Base-by-base conservation (phyloP, 2,113 vertebrate species). In the Lepidiolamprologus cunningtoni region DNA sequence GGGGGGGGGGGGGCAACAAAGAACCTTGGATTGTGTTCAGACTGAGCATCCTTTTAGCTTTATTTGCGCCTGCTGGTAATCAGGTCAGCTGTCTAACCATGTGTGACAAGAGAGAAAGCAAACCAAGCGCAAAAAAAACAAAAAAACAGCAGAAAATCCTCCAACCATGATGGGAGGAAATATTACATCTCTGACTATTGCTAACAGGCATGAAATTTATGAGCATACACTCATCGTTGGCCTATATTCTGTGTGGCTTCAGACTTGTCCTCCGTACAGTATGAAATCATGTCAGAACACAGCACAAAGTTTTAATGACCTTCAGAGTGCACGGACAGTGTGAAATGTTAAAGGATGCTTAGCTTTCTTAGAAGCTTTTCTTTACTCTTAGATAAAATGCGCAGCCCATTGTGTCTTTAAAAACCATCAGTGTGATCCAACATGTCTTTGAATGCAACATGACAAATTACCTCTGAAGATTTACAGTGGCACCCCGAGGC, bases 41-140 rank as follows among this genome's bases (percentile, higher is more conserved):
- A 86, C 79, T 80, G 31, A 86, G 52, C 53, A 89, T 90, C 52
- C 14, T 55, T 84, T 53, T 47, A 19, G 50, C 86, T 81, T 55
- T 61, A 68, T 87, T 86, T 90, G 68, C 12, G 52, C 87, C 84
- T 87, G 54, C 85, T 89, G 71, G 68, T 90, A 94, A 93, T 89
- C 87, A 92, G 92, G 91, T 94, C 93, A 91, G 76, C 76, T 81
- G 91, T 87, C 86, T 81, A 91, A 90, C 87, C 85, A 86, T 86
- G 89, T 91, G 88, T 92, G 91, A 93, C 52, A 84, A 7, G 28
- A 86, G 61, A 63, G 54, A 71, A 35, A 87, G 80, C n/a, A n/a
- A 89, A 84, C 63, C 71, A 50, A 76, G 42, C 2, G 4, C 28
- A 78, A 71, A 86, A 12, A 13, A 66, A 0, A 0, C 2, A 2